Evolutionary conservation across 2,888 invertebrate genomes (phyloP).

Genomic region (Agrotis ipsilon): DNA sequence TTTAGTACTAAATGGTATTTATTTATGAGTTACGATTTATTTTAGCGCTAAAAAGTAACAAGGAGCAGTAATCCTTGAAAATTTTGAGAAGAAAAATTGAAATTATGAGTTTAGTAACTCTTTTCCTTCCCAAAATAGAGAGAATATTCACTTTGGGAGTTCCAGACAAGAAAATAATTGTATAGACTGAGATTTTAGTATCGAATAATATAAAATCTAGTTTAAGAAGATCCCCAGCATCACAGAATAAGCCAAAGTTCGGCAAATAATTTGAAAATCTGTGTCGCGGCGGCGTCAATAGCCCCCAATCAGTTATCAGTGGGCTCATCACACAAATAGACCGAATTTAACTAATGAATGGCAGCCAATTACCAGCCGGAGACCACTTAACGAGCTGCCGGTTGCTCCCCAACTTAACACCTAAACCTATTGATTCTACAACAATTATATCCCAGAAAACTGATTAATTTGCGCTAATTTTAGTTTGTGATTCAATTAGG

Average conservation of each 20-base stretch:
- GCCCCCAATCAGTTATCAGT: slow-evolving; percentile 30
- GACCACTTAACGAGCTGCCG: slow-evolving; percentile 25
- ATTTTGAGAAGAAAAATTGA: not conserved
- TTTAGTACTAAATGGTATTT: not conserved
- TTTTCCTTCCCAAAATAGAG: not conserved
- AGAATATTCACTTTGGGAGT: not conserved
- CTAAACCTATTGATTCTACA: not conserved
- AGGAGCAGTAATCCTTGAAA: not conserved
- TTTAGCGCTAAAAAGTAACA: not conserved
- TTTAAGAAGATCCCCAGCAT: too few relatives aligned
- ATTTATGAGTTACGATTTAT: not conserved
- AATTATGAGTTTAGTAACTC: not conserved
- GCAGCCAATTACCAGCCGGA: slow-evolving; percentile 36
- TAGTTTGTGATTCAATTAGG: not conserved
- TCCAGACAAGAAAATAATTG: not conserved
- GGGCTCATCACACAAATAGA: slow-evolving; percentile 23
- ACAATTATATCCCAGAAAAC: slow-evolving; percentile 39
- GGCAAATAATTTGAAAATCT: slow-evolving; percentile 23
- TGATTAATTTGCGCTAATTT: slow-evolving; percentile 13
- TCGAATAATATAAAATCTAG: not conserved
- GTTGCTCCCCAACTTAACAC: slow-evolving; percentile 24
- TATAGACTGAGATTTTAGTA: not conserved
- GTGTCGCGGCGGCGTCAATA: slow-evolving; percentile 5
- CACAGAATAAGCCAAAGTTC: not conserved
- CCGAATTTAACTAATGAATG: slow-evolving; percentile 54